Percentiles rank a stretch among this genome's conserved stretches.
These are phyloP conservation scores for Lamproptera curius DNA, from an alignment of 2,888 invertebrate genomes.

Conservation along the genomic window DNA sequence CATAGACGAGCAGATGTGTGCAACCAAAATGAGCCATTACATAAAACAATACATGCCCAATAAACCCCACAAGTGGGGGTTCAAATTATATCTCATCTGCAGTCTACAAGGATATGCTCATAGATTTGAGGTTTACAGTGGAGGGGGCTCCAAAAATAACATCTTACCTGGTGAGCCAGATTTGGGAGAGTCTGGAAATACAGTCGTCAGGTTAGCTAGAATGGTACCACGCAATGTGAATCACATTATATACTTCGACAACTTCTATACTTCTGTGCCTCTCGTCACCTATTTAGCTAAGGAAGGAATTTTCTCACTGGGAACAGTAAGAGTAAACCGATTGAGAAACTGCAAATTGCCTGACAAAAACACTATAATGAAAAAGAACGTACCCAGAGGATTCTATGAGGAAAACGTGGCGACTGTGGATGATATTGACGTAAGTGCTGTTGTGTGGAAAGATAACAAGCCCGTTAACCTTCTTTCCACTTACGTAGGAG, in stretches of 20 bases:
- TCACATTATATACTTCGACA: conserved; percentile 36
- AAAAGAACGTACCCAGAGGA: conserved; percentile 40
- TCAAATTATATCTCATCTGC: conserved; percentile 34
- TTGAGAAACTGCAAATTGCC: conserved; percentile 37
- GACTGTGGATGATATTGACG: conserved; percentile 24
- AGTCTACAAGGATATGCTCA: conserved; percentile 30
- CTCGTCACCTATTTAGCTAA: conserved; percentile 34
- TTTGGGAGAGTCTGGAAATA: conserved; percentile 28
- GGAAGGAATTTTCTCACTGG: conserved; percentile 35
- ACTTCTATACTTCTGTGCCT: conserved; percentile 37
- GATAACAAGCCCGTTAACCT: conserved; percentile 22
- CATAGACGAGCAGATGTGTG: conserved; percentile 33
- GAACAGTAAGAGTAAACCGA: conserved; percentile 40
- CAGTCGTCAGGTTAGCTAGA: conserved; percentile 32
- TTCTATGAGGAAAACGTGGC: conserved; percentile 40
- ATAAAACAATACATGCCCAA: conserved; percentile 30
- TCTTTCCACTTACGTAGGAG: conserved; percentile 29
- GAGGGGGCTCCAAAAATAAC: conserved; percentile 37
- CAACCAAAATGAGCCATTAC: conserved; percentile 36
- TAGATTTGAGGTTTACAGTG: conserved; percentile 36
- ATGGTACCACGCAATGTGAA: conserved; percentile 33
- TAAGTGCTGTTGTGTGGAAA: conserved; percentile 19
- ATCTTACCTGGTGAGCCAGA: conserved; percentile 31
- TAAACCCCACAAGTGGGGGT: conserved; percentile 38
- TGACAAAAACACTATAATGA: conserved; percentile 39